Base-by-base conservation (phyloP, 1,140 invertebrate genomes). In the Acromyrmex echinatior region DNA sequence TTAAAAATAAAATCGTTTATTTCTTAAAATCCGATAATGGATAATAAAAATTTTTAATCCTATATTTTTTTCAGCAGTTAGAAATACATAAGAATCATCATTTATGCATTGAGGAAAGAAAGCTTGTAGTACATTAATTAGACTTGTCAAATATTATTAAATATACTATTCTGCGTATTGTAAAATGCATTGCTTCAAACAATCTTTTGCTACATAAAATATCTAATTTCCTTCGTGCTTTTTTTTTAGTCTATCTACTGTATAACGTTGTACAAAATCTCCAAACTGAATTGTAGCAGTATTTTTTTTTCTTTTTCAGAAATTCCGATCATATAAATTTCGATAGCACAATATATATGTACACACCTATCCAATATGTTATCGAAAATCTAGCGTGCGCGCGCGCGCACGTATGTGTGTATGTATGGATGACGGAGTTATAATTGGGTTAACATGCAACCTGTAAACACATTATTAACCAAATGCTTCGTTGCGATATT, bases 391-490 rank as follows among this genome's bases (percentile, higher is more conserved):
- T 56, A 53, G 25, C 9, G 3, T 39, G 39, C 49, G 12, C 16
- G 25, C 16, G 10, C 21, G 25, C 14, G 31, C 5, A 5, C 5
- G 31, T 7, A 0, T 45, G 39, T 45, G 9, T 45, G 39, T 10
- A 9, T 45, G 45, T 49, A 39, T 49, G 25, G 12, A 49, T 79
- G 45, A 53, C 18, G 1, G n/a, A 76, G 6, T 45, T 60, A 25
- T 45, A 62, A 62, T 51, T 49, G 10, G n/a, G 18, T 60, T 39
- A 60, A 51, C 25, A 79, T 66, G n/a, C 45, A 39, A 49, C 49
- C 70, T 70, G 35, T 63, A 56, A 87, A 77, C 71, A n/a, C 31
- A 31, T 89, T 87, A 88, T 88, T 89, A 89, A 58, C 66, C 63
- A 35, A 84, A 76, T 84, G 71, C 65, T 51, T 56, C 31, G 7